These are phyloP conservation scores for Stigmatopora nigra DNA, from an alignment of 2,113 vertebrate genomes.

Conservation along the genomic window DNA sequence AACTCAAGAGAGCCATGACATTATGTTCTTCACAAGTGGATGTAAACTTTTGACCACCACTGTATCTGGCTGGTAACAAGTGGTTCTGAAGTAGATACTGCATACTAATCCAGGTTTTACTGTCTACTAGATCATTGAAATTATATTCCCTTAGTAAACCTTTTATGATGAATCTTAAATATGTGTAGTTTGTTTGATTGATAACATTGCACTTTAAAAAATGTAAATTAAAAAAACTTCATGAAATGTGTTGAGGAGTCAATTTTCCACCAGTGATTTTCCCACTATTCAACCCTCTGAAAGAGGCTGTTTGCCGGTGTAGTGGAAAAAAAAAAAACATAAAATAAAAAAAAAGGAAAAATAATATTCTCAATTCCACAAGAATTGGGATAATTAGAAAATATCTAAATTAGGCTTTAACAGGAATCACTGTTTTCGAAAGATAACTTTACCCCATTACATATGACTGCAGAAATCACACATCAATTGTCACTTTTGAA, in stretches of 20 bases:
- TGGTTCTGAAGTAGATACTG: neutral
- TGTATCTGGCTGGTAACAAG: neutral
- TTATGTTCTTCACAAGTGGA: too few species aligned
- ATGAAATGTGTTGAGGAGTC: neutral
- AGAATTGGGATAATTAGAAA: conserved; percentile 5
- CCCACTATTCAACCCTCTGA: neutral
- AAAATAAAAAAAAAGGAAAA: neutral
- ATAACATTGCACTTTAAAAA: neutral
- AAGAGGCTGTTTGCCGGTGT: neutral
- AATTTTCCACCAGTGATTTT: neutral
- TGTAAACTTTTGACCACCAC: too few species aligned
- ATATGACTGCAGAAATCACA: neutral
- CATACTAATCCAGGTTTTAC: neutral
- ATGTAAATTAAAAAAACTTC: neutral
- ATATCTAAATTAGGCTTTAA: neutral
- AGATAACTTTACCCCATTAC: neutral
- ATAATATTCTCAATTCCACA: conserved; percentile 5
- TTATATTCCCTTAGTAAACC: neutral
- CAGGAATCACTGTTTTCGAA: neutral
- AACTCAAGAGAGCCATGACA: too few species aligned
- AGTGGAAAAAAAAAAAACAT: neutral
- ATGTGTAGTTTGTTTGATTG: neutral
- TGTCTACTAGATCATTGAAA: neutral
- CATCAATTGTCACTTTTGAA: neutral
- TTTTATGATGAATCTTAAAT: neutral